Base-by-base conservation (phyloP, 2,797 vertebrate genomes). In the Diglossa cyanea region DNA sequence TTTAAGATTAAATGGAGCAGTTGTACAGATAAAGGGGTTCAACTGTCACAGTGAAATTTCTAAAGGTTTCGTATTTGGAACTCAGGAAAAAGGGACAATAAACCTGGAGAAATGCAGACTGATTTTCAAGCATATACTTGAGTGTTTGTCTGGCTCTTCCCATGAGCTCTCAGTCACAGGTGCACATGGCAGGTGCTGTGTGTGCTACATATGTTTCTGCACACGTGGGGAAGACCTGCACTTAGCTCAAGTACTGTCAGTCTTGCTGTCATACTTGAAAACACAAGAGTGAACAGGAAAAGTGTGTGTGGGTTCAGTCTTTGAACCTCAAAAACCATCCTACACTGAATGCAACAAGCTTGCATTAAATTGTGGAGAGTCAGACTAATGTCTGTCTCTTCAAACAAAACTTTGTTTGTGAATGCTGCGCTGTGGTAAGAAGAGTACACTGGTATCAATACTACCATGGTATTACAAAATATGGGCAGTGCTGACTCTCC, bases 391-490 rank as follows among this genome's bases (percentile, higher is more conserved):
- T 17, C 35, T 58, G 9, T 12, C 11, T 88, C 50, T 45, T 86
- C 40, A 57, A 53, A 83, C 10, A 71, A 71, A 75, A 35, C 8
- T 44, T 72, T 26, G 16, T 40, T 76, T 39, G 17, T 39, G 53
- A 63, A 55, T 51, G 57, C 12, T 71, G 11, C 4, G 1, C 50
- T 15, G 28, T 48, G 42, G 17, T 35, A 75, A 70, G 65, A 61
- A 72, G 31, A 1, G 0, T 25, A 24, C 2, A 1, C 13, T 51
- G 2, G 3, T n/a, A n/a, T 28, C 30, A 50, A 13, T 45, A 30
- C 21, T 55, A 11, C 12, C 0, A 1, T 19, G 26, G 7, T n/a
- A 31, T 50, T 66, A 51, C 9, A 68, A 33, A 78, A 37, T 17
- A 58, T 2, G 8, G 20, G 12, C 53, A 45, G 14, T 40, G 55